These are phyloP conservation scores for Lanistes nyassanus DNA, from an alignment of 1,140 invertebrate species.

Conservation along the genomic window DNA sequence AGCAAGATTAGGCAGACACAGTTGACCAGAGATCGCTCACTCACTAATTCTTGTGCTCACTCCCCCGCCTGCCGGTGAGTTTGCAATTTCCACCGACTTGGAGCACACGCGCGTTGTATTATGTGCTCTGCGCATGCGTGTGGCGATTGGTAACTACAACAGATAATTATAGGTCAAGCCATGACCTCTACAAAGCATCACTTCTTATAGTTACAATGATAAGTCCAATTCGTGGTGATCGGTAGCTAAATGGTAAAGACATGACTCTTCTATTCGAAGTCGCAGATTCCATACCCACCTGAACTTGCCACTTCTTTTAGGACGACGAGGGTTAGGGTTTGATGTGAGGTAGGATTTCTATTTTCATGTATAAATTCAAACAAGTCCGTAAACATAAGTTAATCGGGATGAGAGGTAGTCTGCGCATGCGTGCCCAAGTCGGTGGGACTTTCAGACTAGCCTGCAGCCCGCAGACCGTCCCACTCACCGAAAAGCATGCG, in stretches of 20 bases:
- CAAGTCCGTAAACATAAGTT: not conserved
- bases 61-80: not conserved
- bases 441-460: not conserved
- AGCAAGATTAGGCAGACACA: not conserved
- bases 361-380: not conserved
- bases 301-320: not conserved
- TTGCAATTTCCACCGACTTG: not conserved
- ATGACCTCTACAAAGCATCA: too few relatives aligned
- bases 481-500: slow-evolving; percentile 4
- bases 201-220: too few relatives aligned
- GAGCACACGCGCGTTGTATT: not conserved
- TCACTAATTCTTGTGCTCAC: not conserved
- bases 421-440: not conserved
- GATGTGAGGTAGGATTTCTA: too few relatives aligned
- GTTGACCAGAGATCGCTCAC: not conserved
- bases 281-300: not conserved
- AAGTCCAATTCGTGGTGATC: too few relatives aligned
- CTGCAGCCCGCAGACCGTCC: not conserved
- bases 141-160: not conserved
- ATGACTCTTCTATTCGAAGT: too few relatives aligned
- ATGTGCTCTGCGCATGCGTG: not conserved
- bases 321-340: not conserved
- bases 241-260: too few relatives aligned
- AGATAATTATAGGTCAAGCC: too few relatives aligned
- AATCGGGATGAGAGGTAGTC: too few relatives aligned